Percentiles rank a stretch among this genome's conserved stretches.
phyloP scores from a whole-genome alignment of 2,797 vertebrate genomes.

The Micromesistius poutassou region DNA sequence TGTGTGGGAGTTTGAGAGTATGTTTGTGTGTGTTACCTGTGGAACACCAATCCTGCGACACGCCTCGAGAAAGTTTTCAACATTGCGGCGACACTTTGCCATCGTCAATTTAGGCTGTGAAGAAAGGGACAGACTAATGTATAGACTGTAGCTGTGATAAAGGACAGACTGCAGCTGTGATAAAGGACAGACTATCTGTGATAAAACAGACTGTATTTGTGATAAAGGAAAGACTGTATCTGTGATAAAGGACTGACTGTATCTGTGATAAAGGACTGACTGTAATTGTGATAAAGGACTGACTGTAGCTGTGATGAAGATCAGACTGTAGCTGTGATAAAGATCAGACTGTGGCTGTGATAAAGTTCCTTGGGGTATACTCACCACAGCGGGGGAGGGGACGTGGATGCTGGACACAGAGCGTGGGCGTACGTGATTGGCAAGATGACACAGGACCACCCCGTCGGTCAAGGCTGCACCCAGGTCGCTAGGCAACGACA shows the following conservation, averaged over 20 bases:
- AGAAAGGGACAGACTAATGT: constrained; percentile 2
- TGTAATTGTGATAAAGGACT: no score
- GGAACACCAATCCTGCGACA: constrained; percentile 95
- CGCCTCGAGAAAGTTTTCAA: constrained; percentile 97
- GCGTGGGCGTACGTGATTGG: constrained; percentile 94
- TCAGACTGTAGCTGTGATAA: constrained; percentile 66
- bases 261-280: no score
- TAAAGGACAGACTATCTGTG: no score
- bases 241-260: no score
- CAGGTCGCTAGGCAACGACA: constrained; percentile 87
- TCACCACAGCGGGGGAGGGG: constrained; percentile 95
- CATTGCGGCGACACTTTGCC: constrained; percentile 95
- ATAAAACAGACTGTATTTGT: no score
- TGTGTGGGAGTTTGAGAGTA: not conserved
- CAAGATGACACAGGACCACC: constrained; percentile 94
- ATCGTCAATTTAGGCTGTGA: constrained; percentile 95
- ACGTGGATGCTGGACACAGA: constrained; percentile 97
- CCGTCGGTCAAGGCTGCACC: constrained; percentile 92
- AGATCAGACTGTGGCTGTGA: not conserved
- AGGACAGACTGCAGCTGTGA: not conserved
- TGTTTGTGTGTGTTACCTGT: constrained; percentile 76
- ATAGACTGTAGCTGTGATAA: not conserved
- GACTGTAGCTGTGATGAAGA: no score
- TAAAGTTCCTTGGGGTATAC: constrained; percentile 38
- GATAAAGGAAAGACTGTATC: no score